Evolutionary conservation across 2,888 invertebrate species (phyloP).

Genomic region (Drosophila planitibia): DNA sequence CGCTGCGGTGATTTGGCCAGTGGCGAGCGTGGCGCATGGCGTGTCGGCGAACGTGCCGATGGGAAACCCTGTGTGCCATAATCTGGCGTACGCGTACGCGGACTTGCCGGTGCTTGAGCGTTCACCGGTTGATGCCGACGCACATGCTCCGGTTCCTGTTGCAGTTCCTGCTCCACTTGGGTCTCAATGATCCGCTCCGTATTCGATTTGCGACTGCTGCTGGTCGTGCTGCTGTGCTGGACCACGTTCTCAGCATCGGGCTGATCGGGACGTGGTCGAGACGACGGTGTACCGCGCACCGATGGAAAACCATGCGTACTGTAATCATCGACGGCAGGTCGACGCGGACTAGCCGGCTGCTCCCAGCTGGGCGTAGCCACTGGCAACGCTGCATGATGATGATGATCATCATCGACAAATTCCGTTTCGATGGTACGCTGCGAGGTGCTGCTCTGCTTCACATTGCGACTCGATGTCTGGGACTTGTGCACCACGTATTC

Average conservation of each 20-base stretch:
- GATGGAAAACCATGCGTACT: slow-evolving; percentile 79
- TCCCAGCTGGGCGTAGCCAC: slow-evolving; percentile 58
- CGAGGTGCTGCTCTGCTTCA: slow-evolving; percentile 71
- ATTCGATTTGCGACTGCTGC: slow-evolving; percentile 62
- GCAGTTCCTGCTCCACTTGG: slow-evolving; percentile 43
- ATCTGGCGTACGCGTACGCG: slow-evolving; percentile 57
- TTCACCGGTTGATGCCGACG: slow-evolving; percentile 33
- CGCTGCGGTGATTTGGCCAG: slow-evolving; percentile 56
- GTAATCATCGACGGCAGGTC: slow-evolving; percentile 52
- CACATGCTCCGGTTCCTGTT: slow-evolving; percentile 24
- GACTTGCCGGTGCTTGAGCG: slow-evolving; percentile 33
- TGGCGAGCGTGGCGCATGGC: slow-evolving; percentile 32
- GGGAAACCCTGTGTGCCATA: slow-evolving; percentile 70
- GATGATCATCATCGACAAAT: slow-evolving; percentile 53
- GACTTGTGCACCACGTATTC: slow-evolving; percentile 76
- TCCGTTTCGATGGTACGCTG: slow-evolving; percentile 77
- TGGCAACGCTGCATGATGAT: slow-evolving; percentile 9
- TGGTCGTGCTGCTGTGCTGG: slow-evolving; percentile 16
- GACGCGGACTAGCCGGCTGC: slow-evolving; percentile 51
- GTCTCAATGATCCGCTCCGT: slow-evolving; percentile 69
- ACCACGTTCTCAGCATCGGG: slow-evolving; percentile 57
- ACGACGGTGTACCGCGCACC: slow-evolving; percentile 39
- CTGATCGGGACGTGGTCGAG: slow-evolving; percentile 47
- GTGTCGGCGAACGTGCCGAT: slow-evolving; percentile 60
- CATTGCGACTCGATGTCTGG: slow-evolving; percentile 69